phyloP scores from a whole-genome alignment of 2,888 invertebrate species.

The Ctena decussata region DNA sequence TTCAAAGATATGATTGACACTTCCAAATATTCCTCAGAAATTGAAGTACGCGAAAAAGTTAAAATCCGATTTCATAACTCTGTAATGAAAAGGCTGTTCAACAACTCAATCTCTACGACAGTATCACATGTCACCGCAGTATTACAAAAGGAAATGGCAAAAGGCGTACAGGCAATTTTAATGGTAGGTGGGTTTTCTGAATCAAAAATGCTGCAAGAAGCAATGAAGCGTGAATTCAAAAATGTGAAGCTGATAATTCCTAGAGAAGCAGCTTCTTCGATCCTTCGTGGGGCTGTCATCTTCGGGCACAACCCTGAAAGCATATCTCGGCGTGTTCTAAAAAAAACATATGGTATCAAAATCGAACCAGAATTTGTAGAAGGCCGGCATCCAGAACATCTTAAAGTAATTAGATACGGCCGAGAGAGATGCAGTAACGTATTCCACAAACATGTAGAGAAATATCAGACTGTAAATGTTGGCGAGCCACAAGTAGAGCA shows the following conservation, averaged over 20 bases:
- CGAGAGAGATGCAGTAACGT: constrained; percentile 6
- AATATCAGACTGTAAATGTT: constrained; percentile 12
- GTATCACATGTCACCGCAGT: background rate
- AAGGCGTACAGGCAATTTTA: background rate
- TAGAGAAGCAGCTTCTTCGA: background rate
- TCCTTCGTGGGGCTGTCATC: constrained; percentile 24
- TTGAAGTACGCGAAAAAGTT: background rate
- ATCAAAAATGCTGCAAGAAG: background rate
- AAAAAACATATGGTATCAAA: too few species aligned
- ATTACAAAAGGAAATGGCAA: background rate
- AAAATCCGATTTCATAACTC: background rate
- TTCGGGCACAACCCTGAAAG: constrained; percentile 25
- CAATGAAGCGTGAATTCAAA: background rate
- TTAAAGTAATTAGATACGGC: background rate
- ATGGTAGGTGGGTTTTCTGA: constrained; percentile 7
- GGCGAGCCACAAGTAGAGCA: constrained; percentile 9
- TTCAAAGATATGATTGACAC: background rate
- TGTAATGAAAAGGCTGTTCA: background rate
- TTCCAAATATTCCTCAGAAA: background rate
- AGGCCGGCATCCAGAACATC: background rate
- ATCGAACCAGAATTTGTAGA: too few species aligned
- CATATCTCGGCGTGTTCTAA: too few species aligned
- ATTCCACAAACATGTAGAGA: constrained; percentile 26
- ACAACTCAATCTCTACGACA: background rate
- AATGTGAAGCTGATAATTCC: background rate